Percentiles rank a stretch among this genome's conserved stretches.
Evolutionary conservation across 2,797 vertebrate genomes (phyloP).

Genomic region (Ciconia nigra): DNA sequence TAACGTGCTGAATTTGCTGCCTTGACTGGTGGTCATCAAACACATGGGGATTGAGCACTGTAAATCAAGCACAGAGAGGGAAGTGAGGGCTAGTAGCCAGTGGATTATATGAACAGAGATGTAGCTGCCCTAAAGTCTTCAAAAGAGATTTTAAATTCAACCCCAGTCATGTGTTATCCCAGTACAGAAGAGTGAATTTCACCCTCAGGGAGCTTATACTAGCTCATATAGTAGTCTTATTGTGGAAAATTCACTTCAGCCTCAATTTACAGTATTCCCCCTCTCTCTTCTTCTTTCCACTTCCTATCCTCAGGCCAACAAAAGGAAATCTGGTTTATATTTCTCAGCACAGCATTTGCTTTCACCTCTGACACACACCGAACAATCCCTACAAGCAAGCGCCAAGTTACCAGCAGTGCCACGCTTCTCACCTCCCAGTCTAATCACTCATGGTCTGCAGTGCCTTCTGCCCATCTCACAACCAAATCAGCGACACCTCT

Average conservation of each 20-base stretch:
- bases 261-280: slow-evolving; percentile 11
- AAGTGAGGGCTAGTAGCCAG: neutral
- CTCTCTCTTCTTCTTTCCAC: neutral
- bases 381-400: slow-evolving; percentile 8
- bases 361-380: slow-evolving; percentile 34
- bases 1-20: neutral
- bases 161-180: neutral
- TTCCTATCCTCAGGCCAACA: slow-evolving; percentile 30
- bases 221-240: slow-evolving; percentile 7
- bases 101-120: neutral
- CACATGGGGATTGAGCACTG: neutral
- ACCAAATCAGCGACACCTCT: neutral
- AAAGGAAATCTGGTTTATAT: slow-evolving; percentile 60
- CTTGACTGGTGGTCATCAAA: neutral
- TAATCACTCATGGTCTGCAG: neutral
- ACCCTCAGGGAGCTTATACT: slow-evolving; percentile 19
- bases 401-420: neutral
- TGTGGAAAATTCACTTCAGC: slow-evolving; percentile 37
- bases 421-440: neutral
- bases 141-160: slow-evolving; percentile 2
- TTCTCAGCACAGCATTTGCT: slow-evolving; percentile 50
- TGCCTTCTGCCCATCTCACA: neutral
- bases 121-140: neutral
- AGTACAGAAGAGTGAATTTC: slow-evolving; percentile 28
- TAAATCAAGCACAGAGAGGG: neutral